Evolutionary conservation across 2,797 vertebrate genomes (phyloP).

Genomic region (Rhinella marina): DNA sequence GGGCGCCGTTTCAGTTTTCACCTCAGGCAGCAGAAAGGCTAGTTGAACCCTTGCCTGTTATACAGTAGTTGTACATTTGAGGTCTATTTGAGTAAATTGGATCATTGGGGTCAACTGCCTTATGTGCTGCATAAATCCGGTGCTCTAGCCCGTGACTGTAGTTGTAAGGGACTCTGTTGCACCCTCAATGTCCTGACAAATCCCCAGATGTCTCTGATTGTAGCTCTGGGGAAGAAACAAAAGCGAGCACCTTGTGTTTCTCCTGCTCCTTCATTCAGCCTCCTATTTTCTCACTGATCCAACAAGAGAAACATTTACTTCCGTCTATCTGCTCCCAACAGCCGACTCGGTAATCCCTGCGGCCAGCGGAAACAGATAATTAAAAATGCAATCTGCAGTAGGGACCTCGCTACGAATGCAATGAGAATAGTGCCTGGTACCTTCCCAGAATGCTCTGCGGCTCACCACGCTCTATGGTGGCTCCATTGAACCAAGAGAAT

Average conservation of each 20-base stretch:
- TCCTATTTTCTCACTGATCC: constrained; percentile 51
- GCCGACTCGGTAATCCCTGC: constrained; percentile 49
- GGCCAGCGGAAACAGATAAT: constrained; percentile 52
- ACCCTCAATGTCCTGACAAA: background rate
- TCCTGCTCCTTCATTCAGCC: constrained; percentile 10
- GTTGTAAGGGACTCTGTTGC: background rate
- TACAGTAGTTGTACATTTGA: background rate
- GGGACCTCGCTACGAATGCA: constrained; percentile 49
- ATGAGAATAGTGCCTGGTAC: background rate
- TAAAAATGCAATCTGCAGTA: constrained; percentile 52
- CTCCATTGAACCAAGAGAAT: constrained; percentile 61
- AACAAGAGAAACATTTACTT: constrained; percentile 53
- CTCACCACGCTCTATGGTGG: constrained; percentile 55
- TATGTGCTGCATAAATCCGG: background rate
- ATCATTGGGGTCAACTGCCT: background rate
- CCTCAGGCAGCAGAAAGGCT: too few species aligned
- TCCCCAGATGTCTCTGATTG: background rate
- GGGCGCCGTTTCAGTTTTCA: too few species aligned
- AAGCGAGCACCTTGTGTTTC: background rate
- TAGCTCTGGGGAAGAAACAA: background rate
- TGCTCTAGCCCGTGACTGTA: background rate
- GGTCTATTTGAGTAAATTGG: background rate
- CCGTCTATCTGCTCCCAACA: constrained; percentile 55
- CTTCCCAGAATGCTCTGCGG: constrained; percentile 53
- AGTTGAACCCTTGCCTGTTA: too few species aligned